Evolutionary conservation across 1,140 invertebrate genomes (phyloP), one percentile per base, ranked within the genome.

Genomic region (Drosophila sulfurigaster): DNA sequence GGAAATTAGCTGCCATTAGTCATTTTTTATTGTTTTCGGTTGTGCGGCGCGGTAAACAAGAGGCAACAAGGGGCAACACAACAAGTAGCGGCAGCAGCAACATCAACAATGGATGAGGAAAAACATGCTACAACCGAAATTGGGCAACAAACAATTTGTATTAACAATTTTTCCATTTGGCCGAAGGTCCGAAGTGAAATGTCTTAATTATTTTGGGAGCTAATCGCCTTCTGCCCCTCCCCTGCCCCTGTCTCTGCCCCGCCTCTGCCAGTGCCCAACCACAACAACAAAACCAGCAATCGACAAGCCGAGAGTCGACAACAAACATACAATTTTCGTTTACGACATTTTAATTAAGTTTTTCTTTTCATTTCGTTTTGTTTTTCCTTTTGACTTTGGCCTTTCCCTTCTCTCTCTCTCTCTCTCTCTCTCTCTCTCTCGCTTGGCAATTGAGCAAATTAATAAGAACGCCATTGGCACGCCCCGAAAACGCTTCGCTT

Each of bases 261-360:
- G 20, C 20, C 20, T 25, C 20, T 25, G 16, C 28, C 43, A 25
- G 16, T n/a, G 8, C 3, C 3, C 30, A 15, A 45, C 43, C 51
- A 65, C 63, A 60, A 72, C 59, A 60, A 25, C 20, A 25, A 25
- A 71, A 59, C 69, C 58, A 77, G 70, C 69, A 57, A 25, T 30
- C 57, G 66, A 69, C 66, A 70, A 60, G 8, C 52, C 48, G 15
- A 52, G 30, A 65, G 15, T 28, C 51, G 43, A 30, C 54, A 59
- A 11, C 69, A 63, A 89, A 90, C 85, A 90, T 85, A 85, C 85
- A 85, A 89, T 89, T 89, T 89, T 89, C 85, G 85, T 89, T 89
- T 89, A 89, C 85, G 85, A 89, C 85, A 89, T 89, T 89, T 89
- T 89, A 89, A 89, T 89, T 89, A 89, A 89, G 85, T 90, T 89